phyloP scores from a whole-genome alignment of 1,140 invertebrate genomes.

The Dreissena polymorpha region DNA sequence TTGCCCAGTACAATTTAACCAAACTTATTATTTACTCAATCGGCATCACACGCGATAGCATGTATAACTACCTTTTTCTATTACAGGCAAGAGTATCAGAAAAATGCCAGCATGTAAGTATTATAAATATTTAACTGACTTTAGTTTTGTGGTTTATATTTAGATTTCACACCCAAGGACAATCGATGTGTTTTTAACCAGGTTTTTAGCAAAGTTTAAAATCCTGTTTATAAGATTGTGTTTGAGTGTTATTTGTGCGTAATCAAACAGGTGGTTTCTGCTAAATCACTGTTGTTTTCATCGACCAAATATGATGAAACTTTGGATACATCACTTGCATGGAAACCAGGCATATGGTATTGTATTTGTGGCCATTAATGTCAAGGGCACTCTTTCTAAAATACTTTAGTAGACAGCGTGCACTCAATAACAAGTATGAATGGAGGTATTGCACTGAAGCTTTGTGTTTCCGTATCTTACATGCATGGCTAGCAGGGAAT shows the following conservation, averaged over 20 bases:
- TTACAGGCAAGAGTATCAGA: constrained; percentile 67
- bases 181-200: not conserved
- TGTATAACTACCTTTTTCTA: constrained; percentile 36
- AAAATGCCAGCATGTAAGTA: constrained; percentile 74
- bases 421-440: too few relatives aligned
- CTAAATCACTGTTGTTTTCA: not conserved
- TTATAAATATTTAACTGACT: constrained; percentile 4
- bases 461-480: too few relatives aligned
- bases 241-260: not conserved
- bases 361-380: too few relatives aligned
- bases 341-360: too few relatives aligned
- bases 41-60: not conserved
- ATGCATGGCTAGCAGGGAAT: too few relatives aligned
- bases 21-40: too few relatives aligned
- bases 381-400: too few relatives aligned
- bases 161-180: not conserved
- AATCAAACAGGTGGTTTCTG: not conserved
- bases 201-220: not conserved
- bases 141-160: constrained; percentile 5
- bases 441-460: too few relatives aligned
- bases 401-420: too few relatives aligned
- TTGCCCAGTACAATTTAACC: too few relatives aligned
- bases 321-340: too few relatives aligned
- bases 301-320: not conserved
- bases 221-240: not conserved